These are phyloP conservation scores for Porites lobata DNA, from an alignment of 92 coral and sea anemone species.

Conservation along the genomic window DNA sequence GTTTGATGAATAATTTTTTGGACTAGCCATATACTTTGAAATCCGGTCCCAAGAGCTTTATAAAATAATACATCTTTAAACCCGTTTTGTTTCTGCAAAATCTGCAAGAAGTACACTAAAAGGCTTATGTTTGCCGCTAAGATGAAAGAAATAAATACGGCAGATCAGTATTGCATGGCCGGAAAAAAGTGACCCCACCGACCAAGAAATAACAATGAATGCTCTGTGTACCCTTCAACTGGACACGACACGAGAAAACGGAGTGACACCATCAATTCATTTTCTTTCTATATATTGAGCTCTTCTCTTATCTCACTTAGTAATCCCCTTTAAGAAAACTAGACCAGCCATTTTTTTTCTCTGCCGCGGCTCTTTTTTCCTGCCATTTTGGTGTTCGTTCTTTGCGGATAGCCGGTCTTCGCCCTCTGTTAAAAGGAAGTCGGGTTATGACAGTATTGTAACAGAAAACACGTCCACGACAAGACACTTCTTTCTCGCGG, in stretches of 20 bases:
- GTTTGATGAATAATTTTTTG: too few species aligned
- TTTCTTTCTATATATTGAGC: too few species aligned
- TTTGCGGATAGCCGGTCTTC: not conserved
- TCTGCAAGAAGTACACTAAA: not conserved
- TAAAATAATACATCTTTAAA: too few species aligned
- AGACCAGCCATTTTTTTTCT: not conserved
- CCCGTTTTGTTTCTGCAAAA: not conserved
- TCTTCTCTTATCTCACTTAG: not conserved
- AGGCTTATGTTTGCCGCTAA: not conserved
- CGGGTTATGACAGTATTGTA: conserved; percentile 7
- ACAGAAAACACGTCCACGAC: not conserved
- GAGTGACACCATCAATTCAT: not conserved
- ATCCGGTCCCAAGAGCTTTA: not conserved
- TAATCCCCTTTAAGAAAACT: too few species aligned
- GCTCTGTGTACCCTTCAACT: not conserved
- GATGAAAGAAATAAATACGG: not conserved
- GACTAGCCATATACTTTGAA: not conserved
- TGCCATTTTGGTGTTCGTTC: not conserved
- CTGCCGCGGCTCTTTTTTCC: not conserved
- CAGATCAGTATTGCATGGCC: not conserved
- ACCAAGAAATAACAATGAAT: not conserved
- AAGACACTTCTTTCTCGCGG: conserved; percentile 11
- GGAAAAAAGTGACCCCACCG: not conserved
- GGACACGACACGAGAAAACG: not conserved
- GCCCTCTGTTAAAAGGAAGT: not conserved